phyloP scores from a whole-genome alignment of 2,888 invertebrate species.

The Apoderus coryli region DNA sequence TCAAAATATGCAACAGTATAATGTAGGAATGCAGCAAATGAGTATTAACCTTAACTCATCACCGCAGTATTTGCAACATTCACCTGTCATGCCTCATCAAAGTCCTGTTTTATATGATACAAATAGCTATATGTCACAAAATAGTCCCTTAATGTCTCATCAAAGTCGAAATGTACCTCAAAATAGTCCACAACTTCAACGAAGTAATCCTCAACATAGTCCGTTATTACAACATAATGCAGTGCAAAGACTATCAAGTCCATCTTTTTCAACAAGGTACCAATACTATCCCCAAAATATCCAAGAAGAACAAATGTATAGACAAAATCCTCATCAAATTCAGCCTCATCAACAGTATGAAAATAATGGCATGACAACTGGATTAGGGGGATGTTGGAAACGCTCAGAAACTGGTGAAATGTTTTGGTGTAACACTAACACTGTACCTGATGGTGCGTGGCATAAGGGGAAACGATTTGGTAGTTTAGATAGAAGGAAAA shows the following conservation, averaged over 20 bases:
- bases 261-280: slow-evolving; percentile 19
- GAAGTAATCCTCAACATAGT: slow-evolving; percentile 12
- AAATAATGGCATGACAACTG: slow-evolving; percentile 25
- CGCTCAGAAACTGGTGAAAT: slow-evolving; percentile 29
- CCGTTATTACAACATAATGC: slow-evolving; percentile 8
- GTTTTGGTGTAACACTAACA: slow-evolving; percentile 28
- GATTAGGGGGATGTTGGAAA: slow-evolving; percentile 33
- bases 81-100: slow-evolving; percentile 15
- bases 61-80: slow-evolving; percentile 13
- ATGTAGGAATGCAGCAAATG: too few relatives aligned
- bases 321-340: slow-evolving; percentile 27
- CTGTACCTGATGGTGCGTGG: slow-evolving; percentile 24
- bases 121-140: slow-evolving; percentile 14
- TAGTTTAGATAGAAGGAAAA: slow-evolving; percentile 44
- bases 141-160: slow-evolving; percentile 15
- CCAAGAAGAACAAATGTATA: slow-evolving; percentile 15
- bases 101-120: slow-evolving; percentile 15
- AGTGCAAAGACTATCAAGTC: slow-evolving; percentile 22
- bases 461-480: slow-evolving; percentile 38
- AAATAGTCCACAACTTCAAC: slow-evolving; percentile 14
- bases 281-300: slow-evolving; percentile 21
- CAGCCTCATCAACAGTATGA: slow-evolving; percentile 33
- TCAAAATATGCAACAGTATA: too few relatives aligned
- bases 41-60: too few relatives aligned
- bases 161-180: slow-evolving; percentile 14